Conservation (phyloP, 2,888 invertebrate species). For the Cecidostiba fungosa region DNA sequence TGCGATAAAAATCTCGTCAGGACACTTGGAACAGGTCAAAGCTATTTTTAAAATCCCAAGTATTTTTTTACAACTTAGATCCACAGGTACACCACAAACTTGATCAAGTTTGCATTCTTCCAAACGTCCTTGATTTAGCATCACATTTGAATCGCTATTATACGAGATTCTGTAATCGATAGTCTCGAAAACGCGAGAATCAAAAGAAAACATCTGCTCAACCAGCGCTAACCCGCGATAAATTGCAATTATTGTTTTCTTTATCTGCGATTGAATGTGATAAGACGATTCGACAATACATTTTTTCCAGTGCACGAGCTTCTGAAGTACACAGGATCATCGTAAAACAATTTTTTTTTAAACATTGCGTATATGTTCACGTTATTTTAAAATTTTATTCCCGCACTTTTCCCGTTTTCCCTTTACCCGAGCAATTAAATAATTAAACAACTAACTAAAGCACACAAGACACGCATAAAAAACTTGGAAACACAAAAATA, state of each 20-base stretch:
- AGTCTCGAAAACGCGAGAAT: background rate
- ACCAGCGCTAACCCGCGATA: background rate
- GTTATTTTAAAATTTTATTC: too few relatives aligned
- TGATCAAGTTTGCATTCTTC: too few relatives aligned
- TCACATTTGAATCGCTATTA: background rate
- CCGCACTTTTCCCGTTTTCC: too few relatives aligned
- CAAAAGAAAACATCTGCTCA: background rate
- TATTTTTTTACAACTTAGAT: background rate
- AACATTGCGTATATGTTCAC: too few relatives aligned
- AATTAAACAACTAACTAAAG: too few relatives aligned
- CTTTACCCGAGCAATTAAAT: too few relatives aligned
- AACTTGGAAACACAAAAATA: too few relatives aligned
- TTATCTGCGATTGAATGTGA: background rate
- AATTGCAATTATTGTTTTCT: constrained; percentile 33
- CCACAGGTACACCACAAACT: background rate
- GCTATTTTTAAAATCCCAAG: constrained; percentile 12
- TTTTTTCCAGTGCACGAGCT: background rate
- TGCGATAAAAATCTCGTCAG: background rate
- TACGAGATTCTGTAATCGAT: constrained; percentile 2
- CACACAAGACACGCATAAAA: too few relatives aligned
- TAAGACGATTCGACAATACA: constrained; percentile 22
- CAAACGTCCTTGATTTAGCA: background rate
- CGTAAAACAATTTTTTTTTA: too few relatives aligned
- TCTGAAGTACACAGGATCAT: background rate
- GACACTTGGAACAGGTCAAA: background rate